Evolutionary conservation across 2,113 vertebrate species (phyloP).

Genomic region (zebrafish (Danio rerio)): DNA sequence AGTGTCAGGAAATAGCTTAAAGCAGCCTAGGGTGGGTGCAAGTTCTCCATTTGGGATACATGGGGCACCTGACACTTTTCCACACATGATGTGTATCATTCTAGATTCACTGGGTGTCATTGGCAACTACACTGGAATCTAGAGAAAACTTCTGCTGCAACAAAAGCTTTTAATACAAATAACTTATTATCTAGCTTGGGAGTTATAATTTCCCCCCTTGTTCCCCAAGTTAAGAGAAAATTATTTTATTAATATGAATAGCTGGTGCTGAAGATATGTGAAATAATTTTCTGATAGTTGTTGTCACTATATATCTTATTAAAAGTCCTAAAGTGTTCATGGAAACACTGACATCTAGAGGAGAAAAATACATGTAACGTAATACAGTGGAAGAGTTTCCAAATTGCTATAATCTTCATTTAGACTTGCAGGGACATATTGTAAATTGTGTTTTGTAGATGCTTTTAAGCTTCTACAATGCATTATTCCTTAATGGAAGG

Average conservation of each 20-base stretch:
- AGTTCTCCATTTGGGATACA: background rate
- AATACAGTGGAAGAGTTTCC: background rate
- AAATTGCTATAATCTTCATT: background rate
- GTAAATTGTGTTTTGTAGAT: background rate
- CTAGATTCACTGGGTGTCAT: background rate
- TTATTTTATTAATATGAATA: no score
- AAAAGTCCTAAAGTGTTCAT: background rate
- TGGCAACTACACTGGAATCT: background rate
- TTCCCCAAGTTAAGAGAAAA: no score
- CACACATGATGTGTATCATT: background rate
- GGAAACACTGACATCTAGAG: slow-evolving; percentile 13
- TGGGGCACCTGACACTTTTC: background rate
- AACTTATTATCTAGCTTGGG: background rate
- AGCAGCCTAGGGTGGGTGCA: background rate
- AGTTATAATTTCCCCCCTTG: no score
- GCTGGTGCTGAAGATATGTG: no score
- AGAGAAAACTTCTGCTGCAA: slow-evolving; percentile 2
- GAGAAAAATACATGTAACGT: background rate
- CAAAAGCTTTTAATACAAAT: background rate
- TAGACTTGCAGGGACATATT: background rate
- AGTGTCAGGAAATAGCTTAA: background rate
- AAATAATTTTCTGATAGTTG: no score
- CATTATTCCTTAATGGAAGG: background rate
- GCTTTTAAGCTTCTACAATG: background rate
- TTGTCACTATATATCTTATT: no score